These are phyloP conservation scores for Drosophila eohydei DNA, from an alignment of 2,888 invertebrate genomes.

Conservation along the genomic window DNA sequence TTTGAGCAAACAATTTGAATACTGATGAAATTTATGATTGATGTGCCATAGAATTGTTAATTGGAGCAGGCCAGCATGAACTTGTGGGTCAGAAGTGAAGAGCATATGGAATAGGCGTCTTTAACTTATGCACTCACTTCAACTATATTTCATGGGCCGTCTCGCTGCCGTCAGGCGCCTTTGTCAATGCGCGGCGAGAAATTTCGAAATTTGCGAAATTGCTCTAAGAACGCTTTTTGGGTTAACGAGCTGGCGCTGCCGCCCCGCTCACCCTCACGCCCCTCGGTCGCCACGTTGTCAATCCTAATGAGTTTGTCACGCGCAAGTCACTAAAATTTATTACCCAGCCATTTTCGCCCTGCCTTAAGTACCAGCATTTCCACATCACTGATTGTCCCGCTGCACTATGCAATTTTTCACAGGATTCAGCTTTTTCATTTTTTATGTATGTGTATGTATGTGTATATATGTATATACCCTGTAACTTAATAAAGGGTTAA, in stretches of 20 bases:
- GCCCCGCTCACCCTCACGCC: background rate
- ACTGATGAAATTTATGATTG: constrained; percentile 29
- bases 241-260: constrained; percentile 28
- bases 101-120: constrained; percentile 10
- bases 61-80: background rate
- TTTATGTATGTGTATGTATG: background rate
- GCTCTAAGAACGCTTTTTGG: constrained; percentile 26
- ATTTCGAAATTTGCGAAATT: constrained; percentile 37
- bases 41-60: constrained; percentile 6
- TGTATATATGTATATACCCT: background rate
- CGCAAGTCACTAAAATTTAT: constrained; percentile 53
- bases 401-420: constrained; percentile 44
- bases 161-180: constrained; percentile 12
- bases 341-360: constrained; percentile 38
- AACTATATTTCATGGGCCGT: constrained; percentile 13
- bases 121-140: constrained; percentile 9
- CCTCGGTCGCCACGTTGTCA: constrained; percentile 14
- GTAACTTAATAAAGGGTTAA: background rate
- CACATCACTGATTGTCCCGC: constrained; percentile 42
- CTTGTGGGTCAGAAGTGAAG: constrained; percentile 3
- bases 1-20: constrained; percentile 21
- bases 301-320: constrained; percentile 54
- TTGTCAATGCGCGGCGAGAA: background rate
- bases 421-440: constrained; percentile 9
- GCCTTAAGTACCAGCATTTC: constrained; percentile 33